phyloP scores from a whole-genome alignment of 53 echinoderm and acorn worm genomes.

The Echinometra lucunter region DNA sequence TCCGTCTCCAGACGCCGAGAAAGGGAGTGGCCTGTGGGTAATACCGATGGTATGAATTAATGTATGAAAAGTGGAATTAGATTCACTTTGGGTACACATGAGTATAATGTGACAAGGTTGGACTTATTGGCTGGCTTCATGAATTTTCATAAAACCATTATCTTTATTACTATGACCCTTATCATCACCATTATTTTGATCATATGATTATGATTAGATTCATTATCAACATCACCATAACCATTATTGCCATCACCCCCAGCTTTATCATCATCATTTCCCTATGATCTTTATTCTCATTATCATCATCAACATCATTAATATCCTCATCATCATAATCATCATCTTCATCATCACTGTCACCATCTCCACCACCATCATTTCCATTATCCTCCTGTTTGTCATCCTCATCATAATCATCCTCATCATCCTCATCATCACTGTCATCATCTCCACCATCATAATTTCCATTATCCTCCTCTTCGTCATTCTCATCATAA shows the following conservation, averaged over 20 bases:
- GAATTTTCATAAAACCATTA: background rate
- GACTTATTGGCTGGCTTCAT: no score
- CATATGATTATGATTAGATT: no score
- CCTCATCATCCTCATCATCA: background rate
- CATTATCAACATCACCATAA: no score
- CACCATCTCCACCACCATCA: background rate
- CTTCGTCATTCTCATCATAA: no score
- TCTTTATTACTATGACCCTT: background rate
- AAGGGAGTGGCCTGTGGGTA: conserved; percentile 80
- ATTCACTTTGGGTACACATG: background rate
- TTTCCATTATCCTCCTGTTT: background rate
- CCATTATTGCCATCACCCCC: no score
- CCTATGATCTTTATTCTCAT: background rate
- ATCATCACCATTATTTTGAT: background rate
- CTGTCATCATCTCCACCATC: background rate
- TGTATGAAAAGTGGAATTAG: background rate
- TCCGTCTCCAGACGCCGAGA: conserved; percentile 84
- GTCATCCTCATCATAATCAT: no score
- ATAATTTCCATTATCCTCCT: no score
- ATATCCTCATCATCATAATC: background rate
- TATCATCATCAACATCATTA: background rate
- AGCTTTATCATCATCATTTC: background rate
- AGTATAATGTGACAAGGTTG: background rate
- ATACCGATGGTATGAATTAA: background rate
- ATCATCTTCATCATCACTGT: background rate